Conservation (phyloP, 2,888 invertebrate species). For the Ichneumoninae sp. region DNA sequence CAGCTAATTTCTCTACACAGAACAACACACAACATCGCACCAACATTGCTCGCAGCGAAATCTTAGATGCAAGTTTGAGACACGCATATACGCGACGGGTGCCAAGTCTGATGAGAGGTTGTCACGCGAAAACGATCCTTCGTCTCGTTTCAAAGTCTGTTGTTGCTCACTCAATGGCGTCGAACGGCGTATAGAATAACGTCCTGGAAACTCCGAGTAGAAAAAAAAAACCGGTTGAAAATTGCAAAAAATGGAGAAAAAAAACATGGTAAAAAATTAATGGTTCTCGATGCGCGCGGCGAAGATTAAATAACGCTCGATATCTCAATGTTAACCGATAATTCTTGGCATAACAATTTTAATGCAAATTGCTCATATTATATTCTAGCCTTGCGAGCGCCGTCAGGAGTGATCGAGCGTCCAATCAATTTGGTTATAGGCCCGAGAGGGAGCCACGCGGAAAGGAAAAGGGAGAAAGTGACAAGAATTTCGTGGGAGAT, state of each 20-base stretch:
- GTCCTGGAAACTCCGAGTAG: not conserved
- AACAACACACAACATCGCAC: constrained; percentile 33
- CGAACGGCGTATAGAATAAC: not conserved
- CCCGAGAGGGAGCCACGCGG: not conserved
- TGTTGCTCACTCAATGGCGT: not conserved
- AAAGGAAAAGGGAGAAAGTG: constrained; percentile 28
- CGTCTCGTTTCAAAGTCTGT: constrained; percentile 60
- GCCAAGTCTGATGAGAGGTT: constrained; percentile 77
- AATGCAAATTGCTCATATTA: constrained; percentile 14
- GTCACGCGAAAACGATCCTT: constrained; percentile 82
- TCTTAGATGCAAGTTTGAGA: constrained; percentile 73
- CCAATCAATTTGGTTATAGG: constrained; percentile 57
- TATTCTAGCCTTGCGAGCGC: constrained; percentile 18
- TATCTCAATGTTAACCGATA: not conserved
- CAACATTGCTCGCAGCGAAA: constrained; percentile 43
- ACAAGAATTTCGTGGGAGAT: constrained; percentile 11
- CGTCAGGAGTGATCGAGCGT: constrained; percentile 59
- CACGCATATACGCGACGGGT: constrained; percentile 72
- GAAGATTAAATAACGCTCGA: not conserved
- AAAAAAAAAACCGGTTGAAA: not conserved
- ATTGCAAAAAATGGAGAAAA: not conserved
- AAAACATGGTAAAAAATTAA: not conserved
- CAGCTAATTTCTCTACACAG: constrained; percentile 48
- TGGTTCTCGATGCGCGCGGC: not conserved
- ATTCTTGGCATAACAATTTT: not conserved